A percentile compares a stretch with the other conserved stretches of the same genome.
These are phyloP conservation scores for Microctonus brassicae DNA, from an alignment of 2,888 invertebrate species.

Conservation along the genomic window DNA sequence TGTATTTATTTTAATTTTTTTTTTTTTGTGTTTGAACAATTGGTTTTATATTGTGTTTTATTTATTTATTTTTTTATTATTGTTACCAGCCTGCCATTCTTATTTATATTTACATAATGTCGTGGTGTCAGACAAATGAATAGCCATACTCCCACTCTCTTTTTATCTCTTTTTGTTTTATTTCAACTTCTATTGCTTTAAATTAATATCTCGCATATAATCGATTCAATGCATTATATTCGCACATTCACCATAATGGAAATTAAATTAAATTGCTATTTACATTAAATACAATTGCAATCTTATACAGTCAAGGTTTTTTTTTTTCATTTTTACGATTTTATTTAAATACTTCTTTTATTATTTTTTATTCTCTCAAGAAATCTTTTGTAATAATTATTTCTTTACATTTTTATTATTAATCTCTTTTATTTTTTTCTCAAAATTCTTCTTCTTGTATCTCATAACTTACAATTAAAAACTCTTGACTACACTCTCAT, in stretches of 20 bases:
- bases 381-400: no score
- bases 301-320: background rate
- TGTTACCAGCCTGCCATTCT: background rate
- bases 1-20: constrained; percentile 41
- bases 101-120: constrained; percentile 22
- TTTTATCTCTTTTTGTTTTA: constrained; percentile 16
- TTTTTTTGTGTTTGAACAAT: constrained; percentile 9
- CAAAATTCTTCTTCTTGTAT: constrained; percentile 1
- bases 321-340: constrained; percentile 14
- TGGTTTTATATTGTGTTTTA: background rate
- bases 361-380: no score
- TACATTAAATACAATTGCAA: constrained; percentile 39
- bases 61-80: background rate
- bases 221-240: constrained; percentile 19
- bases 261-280: constrained; percentile 33
- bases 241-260: constrained; percentile 2
- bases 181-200: constrained; percentile 24
- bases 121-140: background rate
- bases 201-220: constrained; percentile 22
- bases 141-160: background rate
- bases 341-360: no score
- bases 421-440: constrained; percentile 8
- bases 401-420: constrained; percentile 16
- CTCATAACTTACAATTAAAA: background rate
- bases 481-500: constrained; percentile 15